A percentile compares a stretch with the other conserved stretches of the same genome.
phyloP scores from a whole-genome alignment of 2,888 invertebrate genomes.

The Pandemis heparana region DNA sequence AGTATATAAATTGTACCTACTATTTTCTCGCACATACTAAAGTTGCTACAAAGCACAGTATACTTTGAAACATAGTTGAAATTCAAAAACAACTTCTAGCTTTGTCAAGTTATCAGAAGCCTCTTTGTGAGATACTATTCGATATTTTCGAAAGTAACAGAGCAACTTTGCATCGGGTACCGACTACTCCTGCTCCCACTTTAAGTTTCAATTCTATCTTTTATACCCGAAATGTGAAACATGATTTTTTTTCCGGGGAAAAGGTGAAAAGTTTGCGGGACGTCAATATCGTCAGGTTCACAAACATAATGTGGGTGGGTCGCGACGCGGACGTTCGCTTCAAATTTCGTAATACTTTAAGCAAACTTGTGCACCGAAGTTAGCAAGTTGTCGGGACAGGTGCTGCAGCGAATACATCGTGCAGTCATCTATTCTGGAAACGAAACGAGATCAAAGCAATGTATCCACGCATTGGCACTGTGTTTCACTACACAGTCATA shows the following conservation, averaged over 20 bases:
- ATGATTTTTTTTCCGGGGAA: slow-evolving; percentile 62
- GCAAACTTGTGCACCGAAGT: slow-evolving; percentile 75
- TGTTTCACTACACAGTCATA: neutral
- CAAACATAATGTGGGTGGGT: slow-evolving; percentile 73
- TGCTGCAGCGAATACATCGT: slow-evolving; percentile 74
- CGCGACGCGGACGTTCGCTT: slow-evolving; percentile 64
- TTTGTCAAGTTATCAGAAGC: slow-evolving; percentile 62
- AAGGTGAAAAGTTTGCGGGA: slow-evolving; percentile 64
- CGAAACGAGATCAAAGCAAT: slow-evolving; percentile 35
- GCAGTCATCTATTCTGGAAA: slow-evolving; percentile 47
- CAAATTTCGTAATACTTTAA: slow-evolving; percentile 81
- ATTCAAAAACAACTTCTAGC: slow-evolving; percentile 64
- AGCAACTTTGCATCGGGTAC: slow-evolving; percentile 56
- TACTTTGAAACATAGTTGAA: slow-evolving; percentile 50
- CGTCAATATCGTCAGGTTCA: slow-evolving; percentile 70
- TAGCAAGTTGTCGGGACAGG: slow-evolving; percentile 71
- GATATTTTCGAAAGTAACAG: slow-evolving; percentile 66
- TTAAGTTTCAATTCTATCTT: slow-evolving; percentile 54
- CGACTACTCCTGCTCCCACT: slow-evolving; percentile 49
- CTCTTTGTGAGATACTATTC: slow-evolving; percentile 67
- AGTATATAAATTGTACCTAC: neutral
- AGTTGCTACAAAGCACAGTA: slow-evolving; percentile 24
- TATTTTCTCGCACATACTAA: slow-evolving; percentile 21
- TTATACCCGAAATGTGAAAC: slow-evolving; percentile 56
- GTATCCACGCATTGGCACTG: neutral